phyloP scores from a whole-genome alignment of 2,888 invertebrate genomes.

The Hanleya hanleyi region DNA sequence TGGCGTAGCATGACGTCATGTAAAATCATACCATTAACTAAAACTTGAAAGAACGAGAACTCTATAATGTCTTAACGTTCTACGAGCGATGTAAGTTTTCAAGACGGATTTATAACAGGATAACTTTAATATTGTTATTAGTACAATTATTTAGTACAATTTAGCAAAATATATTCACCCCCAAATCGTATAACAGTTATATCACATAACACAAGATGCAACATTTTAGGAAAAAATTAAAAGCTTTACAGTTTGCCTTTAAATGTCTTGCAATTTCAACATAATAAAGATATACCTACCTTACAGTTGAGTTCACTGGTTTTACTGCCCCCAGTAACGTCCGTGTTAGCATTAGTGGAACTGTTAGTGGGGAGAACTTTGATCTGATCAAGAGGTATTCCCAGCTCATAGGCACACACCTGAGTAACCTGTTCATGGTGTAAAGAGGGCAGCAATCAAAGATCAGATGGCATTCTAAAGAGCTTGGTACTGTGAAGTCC shows the following conservation, averaged over 20 bases:
- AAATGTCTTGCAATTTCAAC: neutral
- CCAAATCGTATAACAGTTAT: too few relatives aligned
- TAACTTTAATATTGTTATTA: too few relatives aligned
- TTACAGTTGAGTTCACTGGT: slow-evolving; percentile 78
- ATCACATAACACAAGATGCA: too few relatives aligned
- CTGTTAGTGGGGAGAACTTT: slow-evolving; percentile 80
- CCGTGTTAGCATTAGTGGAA: slow-evolving; percentile 77
- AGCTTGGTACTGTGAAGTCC: neutral
- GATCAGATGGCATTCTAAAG: neutral
- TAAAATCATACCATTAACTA: too few relatives aligned
- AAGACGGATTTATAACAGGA: too few relatives aligned
- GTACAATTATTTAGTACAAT: too few relatives aligned
- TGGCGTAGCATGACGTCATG: too few relatives aligned
- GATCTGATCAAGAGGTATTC: slow-evolving; percentile 80
- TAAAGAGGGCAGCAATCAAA: neutral
- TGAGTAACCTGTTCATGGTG: slow-evolving; percentile 26
- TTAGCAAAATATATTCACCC: too few relatives aligned
- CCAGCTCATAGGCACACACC: slow-evolving; percentile 82
- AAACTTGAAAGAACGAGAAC: too few relatives aligned
- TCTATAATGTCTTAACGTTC: too few relatives aligned
- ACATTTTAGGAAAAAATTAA: too few relatives aligned
- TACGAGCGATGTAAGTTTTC: too few relatives aligned
- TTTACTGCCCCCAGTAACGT: slow-evolving; percentile 77
- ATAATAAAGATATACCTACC: slow-evolving; percentile 36
- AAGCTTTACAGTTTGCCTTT: neutral